These are phyloP conservation scores for Calvadosia cruxmelitensis DNA, from an alignment of 30 jellyfish, hydroid and myxozoan genomes.

Conservation along the genomic window DNA sequence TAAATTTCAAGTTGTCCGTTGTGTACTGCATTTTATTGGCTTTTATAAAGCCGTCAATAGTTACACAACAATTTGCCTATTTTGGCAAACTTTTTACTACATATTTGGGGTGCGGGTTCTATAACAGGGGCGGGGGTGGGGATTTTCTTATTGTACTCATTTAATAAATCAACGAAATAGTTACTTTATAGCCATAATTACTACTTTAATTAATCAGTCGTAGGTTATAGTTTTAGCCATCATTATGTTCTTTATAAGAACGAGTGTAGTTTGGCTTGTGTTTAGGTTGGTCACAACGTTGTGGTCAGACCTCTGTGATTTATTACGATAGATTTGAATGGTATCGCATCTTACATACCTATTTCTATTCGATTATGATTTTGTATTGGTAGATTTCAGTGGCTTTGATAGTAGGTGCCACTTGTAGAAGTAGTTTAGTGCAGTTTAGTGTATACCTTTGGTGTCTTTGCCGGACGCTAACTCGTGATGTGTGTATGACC, in stretches of 20 bases:
- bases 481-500: no score
- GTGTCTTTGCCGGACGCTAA: neutral
- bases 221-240: neutral
- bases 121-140: neutral
- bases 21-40: slow-evolving; percentile 60
- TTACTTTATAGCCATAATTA: no score
- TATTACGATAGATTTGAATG: no score
- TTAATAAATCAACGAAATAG: no score
- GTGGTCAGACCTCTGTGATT: no score
- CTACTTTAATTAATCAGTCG: neutral
- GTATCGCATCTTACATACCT: neutral
- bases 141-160: no score
- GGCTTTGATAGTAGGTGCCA: no score
- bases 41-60: slow-evolving; percentile 84
- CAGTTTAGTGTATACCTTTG: neutral
- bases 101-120: neutral
- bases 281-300: no score
- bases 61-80: slow-evolving; percentile 96
- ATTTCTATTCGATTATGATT: neutral
- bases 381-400: neutral
- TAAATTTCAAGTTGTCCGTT: slow-evolving; percentile 57
- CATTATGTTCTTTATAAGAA: neutral
- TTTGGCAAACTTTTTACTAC: slow-evolving; percentile 71
- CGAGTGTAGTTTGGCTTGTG: neutral
- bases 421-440: neutral